A percentile compares a stretch with the other conserved stretches of the same genome.
phyloP scores from a whole-genome alignment of 2,888 invertebrate species.

The Lissocephala sabroskyi region DNA sequence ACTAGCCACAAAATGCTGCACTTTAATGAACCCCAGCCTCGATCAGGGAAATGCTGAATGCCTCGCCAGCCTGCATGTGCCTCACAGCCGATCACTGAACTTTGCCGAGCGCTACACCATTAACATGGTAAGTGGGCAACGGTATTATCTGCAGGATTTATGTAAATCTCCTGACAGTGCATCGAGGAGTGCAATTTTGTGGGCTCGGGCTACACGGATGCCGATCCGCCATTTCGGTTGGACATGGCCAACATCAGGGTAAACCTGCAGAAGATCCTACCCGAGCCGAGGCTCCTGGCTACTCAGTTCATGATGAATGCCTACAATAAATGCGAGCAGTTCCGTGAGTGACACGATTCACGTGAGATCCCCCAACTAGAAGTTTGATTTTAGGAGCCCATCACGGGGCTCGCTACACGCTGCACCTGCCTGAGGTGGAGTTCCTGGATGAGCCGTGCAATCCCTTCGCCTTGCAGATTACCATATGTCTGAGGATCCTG shows the following conservation, averaged over 20 bases:
- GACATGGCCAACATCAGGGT: slow-evolving; percentile 27
- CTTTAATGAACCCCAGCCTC: slow-evolving; percentile 33
- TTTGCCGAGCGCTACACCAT: slow-evolving; percentile 33
- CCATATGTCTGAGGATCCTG: slow-evolving; percentile 43
- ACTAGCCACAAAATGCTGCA: slow-evolving; percentile 36
- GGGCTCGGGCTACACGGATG: slow-evolving; percentile 37
- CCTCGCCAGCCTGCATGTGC: slow-evolving; percentile 18
- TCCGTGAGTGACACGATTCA: slow-evolving; percentile 40
- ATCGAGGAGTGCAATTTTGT: slow-evolving; percentile 51
- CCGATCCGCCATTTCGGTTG: slow-evolving; percentile 39
- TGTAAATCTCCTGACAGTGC: slow-evolving; percentile 26
- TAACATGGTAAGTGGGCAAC: slow-evolving; percentile 38
- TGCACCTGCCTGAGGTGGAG: slow-evolving; percentile 43
- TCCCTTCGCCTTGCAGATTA: slow-evolving; percentile 40
- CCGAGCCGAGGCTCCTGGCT: slow-evolving; percentile 26
- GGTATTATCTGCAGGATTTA: neutral
- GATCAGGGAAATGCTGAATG: slow-evolving; percentile 31
- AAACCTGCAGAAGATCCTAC: slow-evolving; percentile 28
- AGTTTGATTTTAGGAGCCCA: slow-evolving; percentile 17
- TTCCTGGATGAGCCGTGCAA: slow-evolving; percentile 37
- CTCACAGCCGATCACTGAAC: slow-evolving; percentile 18
- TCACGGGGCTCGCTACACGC: slow-evolving; percentile 25
- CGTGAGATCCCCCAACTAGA: too few relatives aligned
- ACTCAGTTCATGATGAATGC: slow-evolving; percentile 35
- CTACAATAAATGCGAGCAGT: slow-evolving; percentile 33